Evolutionary conservation across 1,140 invertebrate genomes (phyloP).

Genomic region (Sitobion miscanthi): DNA sequence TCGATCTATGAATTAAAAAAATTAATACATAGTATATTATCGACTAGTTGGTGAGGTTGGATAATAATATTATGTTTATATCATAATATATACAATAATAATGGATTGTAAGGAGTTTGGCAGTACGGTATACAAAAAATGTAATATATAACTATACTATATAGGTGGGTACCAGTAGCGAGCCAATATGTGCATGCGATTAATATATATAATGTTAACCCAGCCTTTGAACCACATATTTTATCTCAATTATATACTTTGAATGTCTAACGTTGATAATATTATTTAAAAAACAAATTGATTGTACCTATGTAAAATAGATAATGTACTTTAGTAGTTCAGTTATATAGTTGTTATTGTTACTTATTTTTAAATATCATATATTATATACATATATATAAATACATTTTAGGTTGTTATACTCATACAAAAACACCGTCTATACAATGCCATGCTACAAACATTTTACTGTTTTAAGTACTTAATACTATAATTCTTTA

Average conservation of each 20-base stretch:
- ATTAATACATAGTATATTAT: background rate
- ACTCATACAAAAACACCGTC: background rate
- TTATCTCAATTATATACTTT: background rate
- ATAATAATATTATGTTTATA: background rate
- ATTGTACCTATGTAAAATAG: background rate
- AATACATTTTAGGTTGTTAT: background rate
- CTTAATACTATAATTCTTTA: conserved; percentile 16
- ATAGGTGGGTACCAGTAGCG: background rate
- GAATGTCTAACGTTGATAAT: background rate
- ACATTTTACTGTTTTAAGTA: conserved; percentile 11
- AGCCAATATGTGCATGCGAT: background rate
- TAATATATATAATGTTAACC: conserved; percentile 11
- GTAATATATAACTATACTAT: background rate
- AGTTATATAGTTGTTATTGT: background rate
- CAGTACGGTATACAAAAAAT: background rate
- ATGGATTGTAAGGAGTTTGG: background rate
- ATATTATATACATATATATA: no score
- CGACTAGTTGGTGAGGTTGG: background rate
- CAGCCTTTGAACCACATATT: background rate
- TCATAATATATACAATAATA: background rate
- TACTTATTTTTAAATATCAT: background rate
- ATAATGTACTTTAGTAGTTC: background rate
- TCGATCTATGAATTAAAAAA: background rate
- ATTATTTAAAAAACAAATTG: background rate
- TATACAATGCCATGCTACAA: background rate